phyloP scores from a whole-genome alignment of 1,140 invertebrate genomes.

The Pentalonia nigronervosa region DNA sequence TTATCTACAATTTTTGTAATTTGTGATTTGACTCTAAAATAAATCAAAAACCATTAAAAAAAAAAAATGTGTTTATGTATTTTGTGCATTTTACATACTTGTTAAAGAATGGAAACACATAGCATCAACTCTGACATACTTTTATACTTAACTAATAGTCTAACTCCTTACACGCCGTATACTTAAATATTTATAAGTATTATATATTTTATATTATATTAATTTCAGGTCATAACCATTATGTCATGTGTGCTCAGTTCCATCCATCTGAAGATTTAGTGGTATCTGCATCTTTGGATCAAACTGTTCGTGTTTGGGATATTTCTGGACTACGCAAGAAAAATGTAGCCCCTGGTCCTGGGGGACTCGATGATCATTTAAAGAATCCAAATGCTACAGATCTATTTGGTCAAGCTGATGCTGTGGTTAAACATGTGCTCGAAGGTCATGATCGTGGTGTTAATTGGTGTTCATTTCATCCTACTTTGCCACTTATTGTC shows the following conservation, averaged over 20 bases:
- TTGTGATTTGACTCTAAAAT: neutral
- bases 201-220: neutral
- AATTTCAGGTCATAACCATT: constrained; percentile 85
- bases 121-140: neutral
- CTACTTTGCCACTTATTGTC: constrained; percentile 91
- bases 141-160: neutral
- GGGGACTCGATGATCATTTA: constrained; percentile 87
- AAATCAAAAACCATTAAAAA: neutral
- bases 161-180: neutral
- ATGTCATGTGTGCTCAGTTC: constrained; percentile 99
- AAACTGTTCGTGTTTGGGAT: constrained; percentile 98
- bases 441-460: constrained; percentile 98
- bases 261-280: constrained; percentile 96
- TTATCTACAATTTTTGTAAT: neutral
- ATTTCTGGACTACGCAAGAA: constrained; percentile 73
- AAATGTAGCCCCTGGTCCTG: constrained; percentile 66
- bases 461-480: constrained; percentile 98
- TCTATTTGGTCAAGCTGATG: constrained; percentile 96
- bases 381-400: constrained; percentile 90
- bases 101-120: neutral
- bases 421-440: constrained; percentile 96
- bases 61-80: neutral
- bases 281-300: constrained; percentile 96
- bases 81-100: neutral
- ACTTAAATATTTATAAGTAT: too few species aligned